These are phyloP conservation scores for Ericerus pela DNA, from an alignment of 1,140 invertebrate species.

Conservation along the genomic window DNA sequence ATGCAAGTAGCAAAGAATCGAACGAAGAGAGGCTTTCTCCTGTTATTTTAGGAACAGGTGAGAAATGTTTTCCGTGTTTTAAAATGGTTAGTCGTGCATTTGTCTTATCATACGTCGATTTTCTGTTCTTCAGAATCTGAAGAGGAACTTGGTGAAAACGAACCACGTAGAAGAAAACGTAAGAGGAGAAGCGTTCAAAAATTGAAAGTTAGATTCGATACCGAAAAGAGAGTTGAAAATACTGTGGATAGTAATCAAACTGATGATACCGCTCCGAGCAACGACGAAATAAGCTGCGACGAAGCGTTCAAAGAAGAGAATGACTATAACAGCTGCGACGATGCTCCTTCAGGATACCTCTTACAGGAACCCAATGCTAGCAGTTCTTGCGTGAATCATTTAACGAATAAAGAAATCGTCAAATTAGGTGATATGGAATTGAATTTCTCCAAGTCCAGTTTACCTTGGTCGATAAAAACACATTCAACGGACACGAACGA, in stretches of 20 bases:
- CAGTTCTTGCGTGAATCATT: too few species aligned
- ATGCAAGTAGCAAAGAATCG: background rate
- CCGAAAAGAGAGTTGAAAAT: background rate
- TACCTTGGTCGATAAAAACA: too few species aligned
- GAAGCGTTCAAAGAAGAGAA: background rate
- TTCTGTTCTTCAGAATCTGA: background rate
- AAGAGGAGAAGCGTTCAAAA: background rate
- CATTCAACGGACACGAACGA: too few species aligned
- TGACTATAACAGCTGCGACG: constrained; percentile 5
- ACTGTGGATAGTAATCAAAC: background rate
- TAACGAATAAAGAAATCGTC: background rate
- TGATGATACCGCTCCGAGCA: background rate
- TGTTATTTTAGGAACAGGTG: background rate
- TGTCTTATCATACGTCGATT: background rate
- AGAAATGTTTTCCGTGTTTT: too few species aligned
- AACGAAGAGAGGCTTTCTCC: background rate
- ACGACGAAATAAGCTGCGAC: background rate
- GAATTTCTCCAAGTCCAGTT: constrained; percentile 1
- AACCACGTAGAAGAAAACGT: background rate
- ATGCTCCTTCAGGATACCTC: background rate
- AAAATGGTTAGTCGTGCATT: too few species aligned
- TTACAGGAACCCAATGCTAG: background rate
- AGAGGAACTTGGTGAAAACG: background rate
- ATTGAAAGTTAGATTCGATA: background rate
- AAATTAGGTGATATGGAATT: background rate